phyloP scores from a whole-genome alignment of 2,888 invertebrate genomes.

The Drosophila putrida region DNA sequence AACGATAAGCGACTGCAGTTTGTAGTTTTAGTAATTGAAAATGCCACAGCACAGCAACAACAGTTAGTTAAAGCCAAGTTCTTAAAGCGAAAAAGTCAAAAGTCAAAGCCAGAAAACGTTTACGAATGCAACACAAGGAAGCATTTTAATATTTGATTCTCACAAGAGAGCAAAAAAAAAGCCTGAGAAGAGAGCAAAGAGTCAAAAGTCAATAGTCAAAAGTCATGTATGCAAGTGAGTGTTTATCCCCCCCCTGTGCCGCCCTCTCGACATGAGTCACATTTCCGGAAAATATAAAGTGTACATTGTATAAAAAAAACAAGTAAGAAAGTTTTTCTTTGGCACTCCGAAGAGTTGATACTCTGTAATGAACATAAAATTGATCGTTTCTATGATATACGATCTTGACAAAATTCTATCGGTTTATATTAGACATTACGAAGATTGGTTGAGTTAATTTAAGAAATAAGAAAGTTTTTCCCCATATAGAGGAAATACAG shows the following conservation, averaged over 20 bases:
- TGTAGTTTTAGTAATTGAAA: constrained; percentile 3
- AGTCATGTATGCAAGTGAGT: neutral
- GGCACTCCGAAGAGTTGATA: no score
- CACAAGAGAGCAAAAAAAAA: neutral
- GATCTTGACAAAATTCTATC: no score
- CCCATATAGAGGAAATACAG: no score
- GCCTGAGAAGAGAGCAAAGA: neutral
- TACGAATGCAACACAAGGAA: constrained; percentile 4
- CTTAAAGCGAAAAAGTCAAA: neutral
- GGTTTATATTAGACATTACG: no score
- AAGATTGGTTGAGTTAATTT: no score
- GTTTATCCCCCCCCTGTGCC: no score
- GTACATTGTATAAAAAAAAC: neutral
- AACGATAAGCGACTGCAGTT: neutral
- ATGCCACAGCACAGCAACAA: constrained; percentile 1
- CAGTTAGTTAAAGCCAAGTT: neutral
- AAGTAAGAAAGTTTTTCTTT: neutral
- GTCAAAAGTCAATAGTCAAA: constrained; percentile 2
- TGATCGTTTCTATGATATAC: no score
- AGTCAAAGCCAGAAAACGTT: neutral
- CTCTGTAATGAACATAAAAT: no score
- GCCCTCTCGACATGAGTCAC: neutral
- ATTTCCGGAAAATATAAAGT: constrained; percentile 16
- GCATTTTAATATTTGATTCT: neutral
- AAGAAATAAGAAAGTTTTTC: no score